Conservation (phyloP, 2,888 invertebrate genomes). For the Macropis europaea region DNA sequence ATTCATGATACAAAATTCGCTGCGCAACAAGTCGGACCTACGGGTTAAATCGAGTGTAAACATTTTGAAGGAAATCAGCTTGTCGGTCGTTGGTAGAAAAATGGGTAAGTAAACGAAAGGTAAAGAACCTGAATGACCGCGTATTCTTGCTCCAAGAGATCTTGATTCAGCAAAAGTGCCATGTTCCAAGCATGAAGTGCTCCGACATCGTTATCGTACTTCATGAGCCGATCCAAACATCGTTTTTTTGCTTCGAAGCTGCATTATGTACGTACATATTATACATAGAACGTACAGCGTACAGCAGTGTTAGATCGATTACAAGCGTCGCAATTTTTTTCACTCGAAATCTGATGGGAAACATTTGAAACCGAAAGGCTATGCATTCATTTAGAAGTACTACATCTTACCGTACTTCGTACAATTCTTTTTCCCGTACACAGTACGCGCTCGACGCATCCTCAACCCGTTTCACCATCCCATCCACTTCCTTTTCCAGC, state of each 20-base stretch:
- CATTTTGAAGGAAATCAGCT: background rate
- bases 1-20: conserved; percentile 53
- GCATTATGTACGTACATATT: no score
- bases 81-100: background rate
- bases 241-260: conserved; percentile 59
- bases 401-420: conserved; percentile 35
- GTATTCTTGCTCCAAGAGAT: conserved; percentile 48
- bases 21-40: conserved; percentile 62
- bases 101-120: background rate
- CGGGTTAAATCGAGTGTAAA: background rate
- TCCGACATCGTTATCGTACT: conserved; percentile 67
- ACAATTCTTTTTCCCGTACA: background rate
- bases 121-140: conserved; percentile 57
- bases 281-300: no score
- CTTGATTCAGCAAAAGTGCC: conserved; percentile 52
- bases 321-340: no score
- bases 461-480: background rate
- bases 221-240: conserved; percentile 48
- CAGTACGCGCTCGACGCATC: background rate
- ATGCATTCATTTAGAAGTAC: background rate
- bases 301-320: no score
- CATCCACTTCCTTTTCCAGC: background rate
- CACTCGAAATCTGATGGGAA: no score
- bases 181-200: conserved; percentile 58
- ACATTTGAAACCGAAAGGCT: no score